Evolutionary conservation across 2,888 invertebrate genomes (phyloP), one percentile per base, ranked within the genome.

Genomic region (Laothoe populi): DNA sequence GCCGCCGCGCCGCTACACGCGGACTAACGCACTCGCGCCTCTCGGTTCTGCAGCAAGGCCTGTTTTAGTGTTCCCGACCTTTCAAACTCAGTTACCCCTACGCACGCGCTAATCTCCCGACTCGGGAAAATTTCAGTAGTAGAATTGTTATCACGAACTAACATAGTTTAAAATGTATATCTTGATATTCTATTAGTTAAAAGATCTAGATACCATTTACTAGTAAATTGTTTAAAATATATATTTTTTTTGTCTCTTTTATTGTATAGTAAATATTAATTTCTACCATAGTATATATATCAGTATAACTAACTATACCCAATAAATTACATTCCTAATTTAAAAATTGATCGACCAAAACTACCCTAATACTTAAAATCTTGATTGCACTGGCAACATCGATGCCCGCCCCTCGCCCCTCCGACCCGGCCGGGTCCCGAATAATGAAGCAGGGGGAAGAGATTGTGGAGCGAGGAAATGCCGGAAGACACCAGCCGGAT

Each of bases 1-100:
- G 81, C 83, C 82, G 83, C 83, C 85, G 85, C 85, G 86, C 86
- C 87, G 87, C 84, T 83, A 75, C 84, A 78, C 88, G 89, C 89
- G 87, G 88, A 88, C 89, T 90, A 81, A 82, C 86, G 87, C 80
- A 74, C 72, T 73, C 70, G 68, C 71, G 69, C 78, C 73, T 69
- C 69, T 64, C 74, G 71, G 63, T 67, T 60, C 62, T 53, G 23
- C 60, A 53, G 10, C 31, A 3, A 16, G 31, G 49, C 31, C 49
- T 53, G 21, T 60, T 35, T n/a, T 57, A n/a, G 78, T 65, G 83
- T 75, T 83, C 78, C 86, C 81, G 77, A 16, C 60, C 24, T 19
- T 16, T 7, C 24, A 11, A 13, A 23, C 26, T 19, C 3, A 10
- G 26, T 42, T 67, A 26, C 63, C 49, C 26, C 26, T 16, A 19